Percentiles rank a stretch among this genome's conserved stretches.
Conservation (phyloP, 2,797 vertebrate species). For the Typhlichthys subterraneus region DNA sequence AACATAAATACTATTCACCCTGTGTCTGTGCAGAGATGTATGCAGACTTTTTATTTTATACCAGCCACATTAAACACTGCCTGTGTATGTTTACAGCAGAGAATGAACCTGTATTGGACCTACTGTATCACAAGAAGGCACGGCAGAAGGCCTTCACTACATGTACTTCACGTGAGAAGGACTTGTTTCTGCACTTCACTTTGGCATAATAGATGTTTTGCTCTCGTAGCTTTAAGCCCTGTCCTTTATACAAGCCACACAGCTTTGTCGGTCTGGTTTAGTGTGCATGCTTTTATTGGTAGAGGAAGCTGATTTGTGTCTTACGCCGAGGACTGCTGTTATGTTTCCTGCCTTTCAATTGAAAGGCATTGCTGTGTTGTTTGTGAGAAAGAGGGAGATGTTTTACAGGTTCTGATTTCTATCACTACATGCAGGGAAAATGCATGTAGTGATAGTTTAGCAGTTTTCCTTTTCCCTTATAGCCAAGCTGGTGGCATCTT, state of each 20-base stretch:
- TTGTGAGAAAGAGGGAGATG: conserved; percentile 9
- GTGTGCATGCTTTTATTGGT: conserved; percentile 17
- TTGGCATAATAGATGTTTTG: conserved; percentile 6
- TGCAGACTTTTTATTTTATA: too few species aligned
- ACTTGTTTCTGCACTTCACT: not conserved
- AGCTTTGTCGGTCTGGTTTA: conserved; percentile 7
- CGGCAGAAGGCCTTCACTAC: conserved; percentile 3
- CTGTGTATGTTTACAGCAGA: conserved; percentile 2
- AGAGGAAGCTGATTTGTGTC: conserved; percentile 41
- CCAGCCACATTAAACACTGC: too few species aligned
- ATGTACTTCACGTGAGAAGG: not conserved
- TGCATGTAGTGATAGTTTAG: not conserved
- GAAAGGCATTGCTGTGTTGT: conserved; percentile 43
- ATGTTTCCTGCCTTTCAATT: conserved; percentile 73
- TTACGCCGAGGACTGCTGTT: conserved; percentile 49
- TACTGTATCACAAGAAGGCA: conserved; percentile 1
- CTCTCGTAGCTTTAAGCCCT: not conserved
- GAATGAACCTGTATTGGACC: not conserved
- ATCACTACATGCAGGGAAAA: conserved; percentile 2
- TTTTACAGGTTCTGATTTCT: conserved; percentile 29
- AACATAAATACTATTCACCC: not conserved
- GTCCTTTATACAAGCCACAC: not conserved
- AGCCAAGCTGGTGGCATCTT: not conserved
- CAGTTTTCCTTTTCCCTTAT: not conserved
- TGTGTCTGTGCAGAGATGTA: too few species aligned